phyloP scores from a whole-genome alignment of 2,113 vertebrate species.

The Heterochromis multidens region DNA sequence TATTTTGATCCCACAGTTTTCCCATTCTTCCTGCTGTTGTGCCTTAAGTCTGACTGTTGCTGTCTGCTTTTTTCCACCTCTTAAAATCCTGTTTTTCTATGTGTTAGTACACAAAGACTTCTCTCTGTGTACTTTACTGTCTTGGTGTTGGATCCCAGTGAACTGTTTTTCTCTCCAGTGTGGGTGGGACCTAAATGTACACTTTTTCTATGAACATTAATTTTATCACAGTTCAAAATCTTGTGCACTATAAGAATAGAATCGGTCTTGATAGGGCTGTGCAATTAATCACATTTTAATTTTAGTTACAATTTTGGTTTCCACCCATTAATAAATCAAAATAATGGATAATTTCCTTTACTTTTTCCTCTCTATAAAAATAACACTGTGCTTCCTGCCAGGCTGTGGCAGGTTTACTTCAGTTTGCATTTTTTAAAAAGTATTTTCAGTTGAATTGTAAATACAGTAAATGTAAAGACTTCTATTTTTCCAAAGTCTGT shows the following conservation, averaged over 20 bases:
- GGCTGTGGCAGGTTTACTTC: accelerated
- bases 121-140: not conserved
- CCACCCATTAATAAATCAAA: not conserved
- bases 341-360: not conserved
- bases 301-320: not conserved
- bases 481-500: not conserved
- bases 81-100: not conserved
- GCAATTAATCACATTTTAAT: not conserved
- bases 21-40: accelerated
- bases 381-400: not conserved
- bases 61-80: accelerated
- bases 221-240: not conserved
- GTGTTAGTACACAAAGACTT: not conserved
- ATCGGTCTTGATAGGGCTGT: not conserved
- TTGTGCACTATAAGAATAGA: not conserved
- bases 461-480: not conserved
- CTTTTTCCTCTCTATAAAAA: accelerated
- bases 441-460: not conserved
- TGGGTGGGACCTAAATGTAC: not conserved
- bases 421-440: not conserved
- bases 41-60: not conserved
- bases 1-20: not conserved
- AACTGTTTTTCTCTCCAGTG: not conserved
- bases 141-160: not conserved
- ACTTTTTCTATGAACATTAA: accelerated